A percentile compares a stretch with the other conserved stretches of the same genome.
Evolutionary conservation across 2,113 vertebrate genomes (phyloP).

Genomic region (Siniperca chuatsi): DNA sequence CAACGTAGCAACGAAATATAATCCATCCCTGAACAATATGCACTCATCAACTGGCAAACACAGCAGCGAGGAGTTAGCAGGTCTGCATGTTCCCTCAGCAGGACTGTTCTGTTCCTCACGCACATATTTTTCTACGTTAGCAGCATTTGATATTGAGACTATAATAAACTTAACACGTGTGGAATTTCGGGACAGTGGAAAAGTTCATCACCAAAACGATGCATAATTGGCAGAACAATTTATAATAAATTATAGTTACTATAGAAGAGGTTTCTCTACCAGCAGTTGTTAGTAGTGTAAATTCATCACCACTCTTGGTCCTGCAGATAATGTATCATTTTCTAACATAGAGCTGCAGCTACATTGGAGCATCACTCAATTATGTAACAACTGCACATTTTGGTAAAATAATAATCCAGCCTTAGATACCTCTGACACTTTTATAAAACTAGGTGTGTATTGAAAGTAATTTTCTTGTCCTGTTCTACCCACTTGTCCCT

Average conservation of each 20-base stretch:
- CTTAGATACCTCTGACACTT: not conserved
- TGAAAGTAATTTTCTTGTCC: not conserved
- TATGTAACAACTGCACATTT: not conserved
- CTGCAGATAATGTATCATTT: no score
- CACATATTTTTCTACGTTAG: conserved; percentile 17
- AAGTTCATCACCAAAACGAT: not conserved
- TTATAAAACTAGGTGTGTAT: not conserved
- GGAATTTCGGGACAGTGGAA: not conserved
- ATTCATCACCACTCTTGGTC: no score
- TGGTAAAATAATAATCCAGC: not conserved
- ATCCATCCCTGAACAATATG: conserved; percentile 68
- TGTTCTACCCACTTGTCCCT: not conserved
- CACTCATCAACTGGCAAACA: conserved; percentile 47
- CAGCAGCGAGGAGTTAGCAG: conserved; percentile 50
- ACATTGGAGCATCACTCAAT: not conserved
- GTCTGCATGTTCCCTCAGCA: conserved; percentile 47
- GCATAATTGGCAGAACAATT: not conserved
- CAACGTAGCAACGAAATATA: conserved; percentile 68
- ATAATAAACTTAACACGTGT: conserved; percentile 29
- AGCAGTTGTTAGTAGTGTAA: no score
- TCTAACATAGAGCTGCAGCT: not conserved
- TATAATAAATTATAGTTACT: not conserved
- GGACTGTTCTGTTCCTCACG: conserved; percentile 56
- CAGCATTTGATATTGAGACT: conserved; percentile 45
- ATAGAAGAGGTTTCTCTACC: not conserved